Conservation (phyloP, 2,888 invertebrate genomes). For the Drosophila fulvimacula region DNA sequence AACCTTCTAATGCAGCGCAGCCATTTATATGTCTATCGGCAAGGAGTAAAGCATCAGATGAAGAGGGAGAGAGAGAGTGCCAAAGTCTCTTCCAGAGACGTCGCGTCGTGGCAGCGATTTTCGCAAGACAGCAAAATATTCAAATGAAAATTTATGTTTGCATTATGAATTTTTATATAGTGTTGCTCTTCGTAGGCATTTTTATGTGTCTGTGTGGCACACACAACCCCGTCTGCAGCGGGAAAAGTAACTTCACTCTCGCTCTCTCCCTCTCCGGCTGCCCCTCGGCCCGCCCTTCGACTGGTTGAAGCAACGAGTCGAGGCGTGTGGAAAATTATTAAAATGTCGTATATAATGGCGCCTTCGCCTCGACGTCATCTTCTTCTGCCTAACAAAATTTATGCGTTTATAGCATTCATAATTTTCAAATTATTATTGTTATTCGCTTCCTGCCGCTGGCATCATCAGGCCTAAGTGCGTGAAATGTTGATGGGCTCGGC, state of each 20-base stretch:
- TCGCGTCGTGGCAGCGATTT: constrained; percentile 57
- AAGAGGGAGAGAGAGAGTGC: neutral
- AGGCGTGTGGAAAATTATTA: constrained; percentile 78
- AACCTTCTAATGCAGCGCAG: constrained; percentile 42
- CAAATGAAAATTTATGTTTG: constrained; percentile 84
- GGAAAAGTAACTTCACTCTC: constrained; percentile 1
- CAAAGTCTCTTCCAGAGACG: constrained; percentile 5
- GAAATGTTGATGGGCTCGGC: constrained; percentile 41
- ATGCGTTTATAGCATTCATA: constrained; percentile 79
- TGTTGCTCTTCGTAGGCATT: constrained; percentile 76
- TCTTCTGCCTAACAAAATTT: constrained; percentile 55
- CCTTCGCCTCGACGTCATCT: constrained; percentile 37
- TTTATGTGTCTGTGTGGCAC: constrained; percentile 68
- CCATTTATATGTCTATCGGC: constrained; percentile 70
- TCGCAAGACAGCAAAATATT: constrained; percentile 80
- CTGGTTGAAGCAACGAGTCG: constrained; percentile 45
- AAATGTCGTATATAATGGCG: constrained; percentile 79
- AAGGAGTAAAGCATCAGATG: constrained; percentile 54
- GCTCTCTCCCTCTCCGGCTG: neutral
- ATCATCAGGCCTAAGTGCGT: constrained; percentile 74
- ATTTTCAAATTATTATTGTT: constrained; percentile 79
- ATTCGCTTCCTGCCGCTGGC: constrained; percentile 59
- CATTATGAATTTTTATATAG: constrained; percentile 83
- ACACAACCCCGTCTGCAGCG: constrained; percentile 26
- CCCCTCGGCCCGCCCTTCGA: neutral